Base-by-base conservation (phyloP, 2,113 vertebrate genomes). In the Phylloscopus trochilus region DNA sequence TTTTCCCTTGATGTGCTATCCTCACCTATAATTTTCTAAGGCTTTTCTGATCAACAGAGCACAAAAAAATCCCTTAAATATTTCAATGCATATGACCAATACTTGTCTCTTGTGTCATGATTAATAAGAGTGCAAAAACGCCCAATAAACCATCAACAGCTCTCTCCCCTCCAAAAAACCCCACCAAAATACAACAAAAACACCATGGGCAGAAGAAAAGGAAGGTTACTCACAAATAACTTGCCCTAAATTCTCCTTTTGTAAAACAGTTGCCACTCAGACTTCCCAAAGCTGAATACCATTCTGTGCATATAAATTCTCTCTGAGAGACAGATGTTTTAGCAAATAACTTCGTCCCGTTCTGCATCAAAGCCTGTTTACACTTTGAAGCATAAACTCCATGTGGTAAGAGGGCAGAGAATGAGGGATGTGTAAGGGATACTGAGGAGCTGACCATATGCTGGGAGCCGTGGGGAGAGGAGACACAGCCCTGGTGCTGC, bases 281-380 rank as follows among this genome's bases (percentile, higher is more conserved):
- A 44, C 49, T 79, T 75, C 49, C 58, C 62, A 59, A 82, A 80
- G 78, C 52, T 52, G 37, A 94, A 87, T 23, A 30, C 6, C 64
- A 58, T 44, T 55, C 52, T 52, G 27, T 5, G 41, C 52, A 60
- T 6, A n/a, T 37, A n/a, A 83, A 81, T 43, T 63, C 18, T 73
- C 28, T 75, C 49, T 3, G 2, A 88, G 37, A 66, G n/a, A 46
- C 33, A 43, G 43, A 66, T 47, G 39, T 44, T 82, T 62, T 15
- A 75, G 67, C 73, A 89, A 78, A 59, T 28, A 84, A 89, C 44
- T 39, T 77, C 62, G 87, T 55, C 14, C 80, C 8, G 2, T 63
- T 86, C 58, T 64, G 44, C 90, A 95, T 59, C 79, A 93, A 93
- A 90, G 90, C 28, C 28, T 44, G 66, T 27, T 81, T 62, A 31